Percentiles rank a stretch among this genome's conserved stretches.
Evolutionary conservation across 2,888 invertebrate genomes (phyloP).

Genomic region (Kryphioiulus occultus): DNA sequence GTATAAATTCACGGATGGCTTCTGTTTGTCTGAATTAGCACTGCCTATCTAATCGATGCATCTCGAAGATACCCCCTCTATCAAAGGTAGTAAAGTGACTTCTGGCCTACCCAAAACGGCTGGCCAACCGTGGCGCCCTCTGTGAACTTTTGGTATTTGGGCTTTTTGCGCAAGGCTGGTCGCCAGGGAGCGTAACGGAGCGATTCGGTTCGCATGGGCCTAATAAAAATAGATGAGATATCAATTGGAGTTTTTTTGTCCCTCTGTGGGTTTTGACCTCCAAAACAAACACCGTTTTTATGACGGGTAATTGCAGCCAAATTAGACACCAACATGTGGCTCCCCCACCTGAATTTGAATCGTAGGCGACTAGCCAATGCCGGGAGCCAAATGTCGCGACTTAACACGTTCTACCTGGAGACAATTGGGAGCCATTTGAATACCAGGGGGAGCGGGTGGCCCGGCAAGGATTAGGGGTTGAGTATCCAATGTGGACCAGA

Average conservation of each 20-base stretch:
- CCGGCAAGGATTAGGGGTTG: background rate
- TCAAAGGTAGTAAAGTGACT: too few species aligned
- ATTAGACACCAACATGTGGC: slow-evolving; percentile 12
- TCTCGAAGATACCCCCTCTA: too few species aligned
- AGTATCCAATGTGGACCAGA: background rate
- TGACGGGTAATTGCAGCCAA: slow-evolving; percentile 46
- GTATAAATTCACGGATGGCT: too few species aligned
- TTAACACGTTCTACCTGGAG: background rate
- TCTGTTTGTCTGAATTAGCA: too few species aligned
- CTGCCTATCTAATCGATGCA: too few species aligned
- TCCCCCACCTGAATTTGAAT: slow-evolving; percentile 15
- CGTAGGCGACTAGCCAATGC: slow-evolving; percentile 12
- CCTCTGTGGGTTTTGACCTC: slow-evolving; percentile 31
- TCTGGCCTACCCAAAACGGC: too few species aligned
- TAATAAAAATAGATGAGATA: slow-evolving; percentile 33
- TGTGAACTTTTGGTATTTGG: too few species aligned
- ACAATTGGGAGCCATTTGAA: slow-evolving; percentile 30
- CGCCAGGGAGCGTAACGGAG: slow-evolving; percentile 1
- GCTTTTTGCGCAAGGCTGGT: background rate
- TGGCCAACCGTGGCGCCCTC: too few species aligned
- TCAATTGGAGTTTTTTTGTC: background rate
- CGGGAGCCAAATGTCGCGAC: slow-evolving; percentile 44
- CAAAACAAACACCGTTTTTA: slow-evolving; percentile 26
- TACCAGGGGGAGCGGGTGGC: background rate
- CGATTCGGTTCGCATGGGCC: background rate